Evolutionary conservation across 2,797 vertebrate genomes (phyloP), one percentile per base, ranked within the genome.

Genomic region (Falco biarmicus): DNA sequence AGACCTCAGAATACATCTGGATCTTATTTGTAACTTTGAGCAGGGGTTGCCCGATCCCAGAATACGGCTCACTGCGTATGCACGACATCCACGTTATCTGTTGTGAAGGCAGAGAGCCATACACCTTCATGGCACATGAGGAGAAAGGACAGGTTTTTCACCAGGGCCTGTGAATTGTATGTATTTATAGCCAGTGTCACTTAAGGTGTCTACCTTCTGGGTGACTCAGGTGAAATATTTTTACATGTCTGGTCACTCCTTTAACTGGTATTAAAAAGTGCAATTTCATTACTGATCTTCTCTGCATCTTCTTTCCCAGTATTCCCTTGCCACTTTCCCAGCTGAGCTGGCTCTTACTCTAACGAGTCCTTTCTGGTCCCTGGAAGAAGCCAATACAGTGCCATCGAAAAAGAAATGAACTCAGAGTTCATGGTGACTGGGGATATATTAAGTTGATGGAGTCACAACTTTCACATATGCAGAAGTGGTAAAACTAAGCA

Each of bases 1-100:
- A 90, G 81, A 88, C 7, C 54, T 96, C 86, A 87, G 82, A 77
- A 93, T 70, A 53, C 75, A 54, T 59, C 53, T 28, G 41, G 25
- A 66, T 64, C 83, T 41, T 57, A 80, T 77, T 87, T 95, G 66
- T 65, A 47, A 64, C 15, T 82, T 82, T 85, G 75, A 70, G 82
- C 53, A 87, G 70, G 53, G 11, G 43, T 60, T 83, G 64, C 21
- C 47, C 20, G 37, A 39, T 70, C 26, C 22, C 50, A 57, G 48
- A 85, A 60, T 48, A 31, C 3, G 0, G 0, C 80, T 21, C 34
- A 12, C 50, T 69, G n/a, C 22, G 29, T 25, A n/a, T 1, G 0
- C 25, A 17, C 19, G 60, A 10, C 15, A 79, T 39, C 41, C 15
- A n/a, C 12, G 1, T 74, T 37, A 47, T 13, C 45, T 31, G 70